These are phyloP conservation scores for Mesoligia furuncula DNA, from an alignment of 2,888 invertebrate species.

Conservation along the genomic window DNA sequence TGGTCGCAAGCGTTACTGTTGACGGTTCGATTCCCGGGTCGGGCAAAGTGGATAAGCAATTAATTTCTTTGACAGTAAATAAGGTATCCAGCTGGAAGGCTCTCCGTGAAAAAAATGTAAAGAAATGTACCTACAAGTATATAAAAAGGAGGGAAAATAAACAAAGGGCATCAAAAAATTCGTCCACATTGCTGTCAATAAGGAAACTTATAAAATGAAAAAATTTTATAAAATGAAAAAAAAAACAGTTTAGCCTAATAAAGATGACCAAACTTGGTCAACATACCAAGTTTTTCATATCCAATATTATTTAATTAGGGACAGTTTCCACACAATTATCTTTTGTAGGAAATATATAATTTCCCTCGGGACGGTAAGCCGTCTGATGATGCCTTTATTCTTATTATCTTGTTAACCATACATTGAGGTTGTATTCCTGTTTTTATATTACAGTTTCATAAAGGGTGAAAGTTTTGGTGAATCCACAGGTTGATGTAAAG, in stretches of 20 bases:
- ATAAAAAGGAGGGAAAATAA: too few relatives aligned
- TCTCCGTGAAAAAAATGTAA: too few relatives aligned
- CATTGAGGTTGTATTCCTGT: slow-evolving; percentile 1
- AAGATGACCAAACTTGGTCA: slow-evolving; percentile 17
- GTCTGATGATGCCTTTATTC: slow-evolving; percentile 28
- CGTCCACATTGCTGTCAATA: too few relatives aligned
- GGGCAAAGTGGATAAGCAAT: background rate
- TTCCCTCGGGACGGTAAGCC: slow-evolving; percentile 67
- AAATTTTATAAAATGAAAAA: too few relatives aligned
- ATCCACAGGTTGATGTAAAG: background rate
- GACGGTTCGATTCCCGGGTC: too few relatives aligned
- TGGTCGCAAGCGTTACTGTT: too few relatives aligned
- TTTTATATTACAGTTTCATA: slow-evolving; percentile 3
- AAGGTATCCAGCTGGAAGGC: background rate
- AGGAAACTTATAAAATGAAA: too few relatives aligned
- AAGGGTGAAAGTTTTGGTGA: background rate
- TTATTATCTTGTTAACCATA: slow-evolving; percentile 29
- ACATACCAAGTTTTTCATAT: slow-evolving; percentile 24
- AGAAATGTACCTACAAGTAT: too few relatives aligned
- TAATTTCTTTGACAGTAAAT: background rate
- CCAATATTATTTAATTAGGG: slow-evolving; percentile 47
- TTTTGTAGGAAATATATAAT: slow-evolving; percentile 59
- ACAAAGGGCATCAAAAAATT: too few relatives aligned
- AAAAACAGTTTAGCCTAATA: too few relatives aligned
- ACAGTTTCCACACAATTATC: slow-evolving; percentile 58